These are phyloP conservation scores for Hydropsyche betteni DNA, from an alignment of 2,888 invertebrate genomes.

Conservation along the genomic window DNA sequence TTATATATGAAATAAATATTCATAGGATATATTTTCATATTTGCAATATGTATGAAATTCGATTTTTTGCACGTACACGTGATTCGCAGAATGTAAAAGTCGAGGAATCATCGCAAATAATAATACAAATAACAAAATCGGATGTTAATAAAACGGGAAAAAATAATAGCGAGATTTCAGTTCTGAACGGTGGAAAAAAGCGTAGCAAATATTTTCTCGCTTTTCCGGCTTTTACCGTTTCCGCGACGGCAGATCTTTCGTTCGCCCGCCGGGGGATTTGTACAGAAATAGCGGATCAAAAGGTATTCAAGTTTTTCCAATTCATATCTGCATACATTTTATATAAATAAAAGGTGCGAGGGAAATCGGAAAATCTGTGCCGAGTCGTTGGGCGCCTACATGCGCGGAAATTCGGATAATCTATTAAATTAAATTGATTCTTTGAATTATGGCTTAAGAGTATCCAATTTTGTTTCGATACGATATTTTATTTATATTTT, in stretches of 20 bases:
- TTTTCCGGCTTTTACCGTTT: not conserved
- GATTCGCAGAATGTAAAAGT: no score
- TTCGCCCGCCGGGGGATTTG: constrained; percentile 22
- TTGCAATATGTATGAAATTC: no score
- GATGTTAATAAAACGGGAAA: not conserved
- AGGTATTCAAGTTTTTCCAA: constrained; percentile 23
- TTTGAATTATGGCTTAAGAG: no score
- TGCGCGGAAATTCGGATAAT: no score
- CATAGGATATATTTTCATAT: no score
- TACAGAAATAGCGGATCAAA: constrained; percentile 31
- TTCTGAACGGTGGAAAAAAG: not conserved
- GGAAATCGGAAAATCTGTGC: constrained; percentile 16
- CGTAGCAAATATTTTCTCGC: constrained; percentile 4
- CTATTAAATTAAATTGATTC: no score
- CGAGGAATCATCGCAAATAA: constrained; percentile 10
- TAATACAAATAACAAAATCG: not conserved
- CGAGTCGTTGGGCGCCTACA: not conserved
- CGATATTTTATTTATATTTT: no score
- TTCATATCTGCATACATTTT: constrained; percentile 29
- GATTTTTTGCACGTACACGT: no score
- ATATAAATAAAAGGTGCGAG: not conserved
- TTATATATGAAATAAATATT: no score
- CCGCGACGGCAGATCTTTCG: constrained; percentile 19
- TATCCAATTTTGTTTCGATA: no score
- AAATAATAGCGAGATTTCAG: not conserved